Evolutionary conservation across 2,797 vertebrate genomes (phyloP), one percentile per base, ranked within the genome.

Genomic region (Etheostoma nigrum): DNA sequence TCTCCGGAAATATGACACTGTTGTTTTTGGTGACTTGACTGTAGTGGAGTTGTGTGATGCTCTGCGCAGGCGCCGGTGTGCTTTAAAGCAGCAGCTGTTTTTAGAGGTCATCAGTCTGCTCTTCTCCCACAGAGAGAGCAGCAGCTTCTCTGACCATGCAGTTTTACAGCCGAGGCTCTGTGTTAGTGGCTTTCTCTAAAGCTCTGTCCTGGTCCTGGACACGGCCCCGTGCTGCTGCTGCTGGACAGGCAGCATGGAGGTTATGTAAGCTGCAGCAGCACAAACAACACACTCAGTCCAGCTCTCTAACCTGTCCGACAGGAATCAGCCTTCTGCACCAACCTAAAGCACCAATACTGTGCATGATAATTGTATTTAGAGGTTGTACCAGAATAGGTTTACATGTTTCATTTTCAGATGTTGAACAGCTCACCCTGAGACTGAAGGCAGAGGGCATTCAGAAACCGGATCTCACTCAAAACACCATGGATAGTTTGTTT

Each of bases 21-120:
- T 10, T n/a, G 3, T 27, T 42, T 2, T 40, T 1, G 40, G 5
- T 16, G 0, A 1, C 0, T 65, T 70, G 13, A 73, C 74, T 11
- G 15, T 5, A 10, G 61, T 6, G 8, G 27, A 36, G 2, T n/a
- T 15, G 15, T 54, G 1, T 4, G 19, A 0, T 19, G 42, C 25
- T 74, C 1, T 81, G 80, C 88, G 89, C 87, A 77, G 36, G 44
- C 68, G 85, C 67, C n/a, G 10, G 45, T 45, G 27, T 59, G 73
- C 49, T 44, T 63, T 62, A n/a, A 82, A 84, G 76, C 74, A 72
- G 81, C 81, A 86, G 65, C 80, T 83, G 82, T 19, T 42, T 85
- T 88, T 91, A 92, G 91, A 94, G 93, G 92, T 94, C 92, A 93
- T 54, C 52, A 18, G 68, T 6, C 27, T 36, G 64, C 27, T 59